Percentiles rank a stretch among this genome's conserved stretches.
phyloP scores from a whole-genome alignment of 2,113 vertebrate genomes.

The Dasyurus viverrinus region DNA sequence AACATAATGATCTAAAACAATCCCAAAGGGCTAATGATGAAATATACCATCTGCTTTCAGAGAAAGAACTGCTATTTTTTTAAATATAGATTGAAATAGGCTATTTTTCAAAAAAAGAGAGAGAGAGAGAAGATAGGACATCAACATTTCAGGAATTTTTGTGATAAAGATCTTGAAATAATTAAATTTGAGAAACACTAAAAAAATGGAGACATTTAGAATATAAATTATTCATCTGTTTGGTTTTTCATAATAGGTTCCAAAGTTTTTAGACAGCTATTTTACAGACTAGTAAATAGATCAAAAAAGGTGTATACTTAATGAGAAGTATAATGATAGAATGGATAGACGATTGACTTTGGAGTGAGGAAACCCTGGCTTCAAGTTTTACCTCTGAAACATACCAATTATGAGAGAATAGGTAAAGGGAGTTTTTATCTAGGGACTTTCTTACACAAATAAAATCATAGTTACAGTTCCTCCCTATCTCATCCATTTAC shows the following conservation, averaged over 20 bases:
- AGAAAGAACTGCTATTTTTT: no score
- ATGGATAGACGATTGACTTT: not conserved
- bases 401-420: not conserved
- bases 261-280: not conserved
- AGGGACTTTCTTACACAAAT: not conserved
- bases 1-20: no score
- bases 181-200: not conserved
- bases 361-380: not conserved
- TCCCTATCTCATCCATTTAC: not conserved
- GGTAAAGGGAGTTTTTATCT: not conserved
- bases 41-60: no score
- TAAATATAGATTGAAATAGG: no score
- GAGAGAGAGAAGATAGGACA: conserved; percentile 16
- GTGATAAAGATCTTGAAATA: not conserved
- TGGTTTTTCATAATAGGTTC: not conserved
- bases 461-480: not conserved
- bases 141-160: not conserved
- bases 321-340: not conserved
- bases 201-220: not conserved
- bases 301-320: not conserved
- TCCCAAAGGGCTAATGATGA: no score
- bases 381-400: not conserved
- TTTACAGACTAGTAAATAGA: not conserved
- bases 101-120: no score
- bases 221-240: not conserved